These are phyloP conservation scores for Echinometra lucunter DNA, from an alignment of 53 echinoderm and acorn worm genomes.

Conservation along the genomic window DNA sequence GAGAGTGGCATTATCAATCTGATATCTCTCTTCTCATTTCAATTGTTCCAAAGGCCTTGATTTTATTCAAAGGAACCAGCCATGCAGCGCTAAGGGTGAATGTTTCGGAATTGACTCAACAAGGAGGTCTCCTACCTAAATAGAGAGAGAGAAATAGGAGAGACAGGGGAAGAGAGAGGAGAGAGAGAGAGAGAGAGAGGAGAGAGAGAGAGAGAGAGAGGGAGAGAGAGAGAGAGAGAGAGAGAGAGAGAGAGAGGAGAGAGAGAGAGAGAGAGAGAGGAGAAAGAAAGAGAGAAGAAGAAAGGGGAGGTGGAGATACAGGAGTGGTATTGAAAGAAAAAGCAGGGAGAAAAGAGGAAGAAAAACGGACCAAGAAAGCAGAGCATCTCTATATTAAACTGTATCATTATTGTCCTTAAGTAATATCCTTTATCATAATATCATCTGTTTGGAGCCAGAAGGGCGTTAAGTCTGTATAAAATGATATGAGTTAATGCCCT, in stretches of 20 bases:
- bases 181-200: neutral
- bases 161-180: neutral
- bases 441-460: no score
- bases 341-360: no score
- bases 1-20: constrained; percentile 27
- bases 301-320: neutral
- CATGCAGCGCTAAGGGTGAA: neutral
- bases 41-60: constrained; percentile 12
- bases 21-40: constrained; percentile 15
- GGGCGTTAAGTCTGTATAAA: no score
- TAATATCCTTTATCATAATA: no score
- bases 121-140: neutral
- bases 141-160: neutral
- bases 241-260: no score
- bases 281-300: neutral
- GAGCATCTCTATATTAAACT: no score
- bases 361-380: no score
- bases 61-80: neutral
- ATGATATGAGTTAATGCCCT: no score
- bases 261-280: neutral
- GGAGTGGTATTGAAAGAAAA: no score
- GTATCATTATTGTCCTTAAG: no score
- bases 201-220: neutral
- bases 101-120: constrained; percentile 27
- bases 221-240: neutral